Conservation (phyloP, 2,113 vertebrate species). For the Coptodon bakossiorum region DNA sequence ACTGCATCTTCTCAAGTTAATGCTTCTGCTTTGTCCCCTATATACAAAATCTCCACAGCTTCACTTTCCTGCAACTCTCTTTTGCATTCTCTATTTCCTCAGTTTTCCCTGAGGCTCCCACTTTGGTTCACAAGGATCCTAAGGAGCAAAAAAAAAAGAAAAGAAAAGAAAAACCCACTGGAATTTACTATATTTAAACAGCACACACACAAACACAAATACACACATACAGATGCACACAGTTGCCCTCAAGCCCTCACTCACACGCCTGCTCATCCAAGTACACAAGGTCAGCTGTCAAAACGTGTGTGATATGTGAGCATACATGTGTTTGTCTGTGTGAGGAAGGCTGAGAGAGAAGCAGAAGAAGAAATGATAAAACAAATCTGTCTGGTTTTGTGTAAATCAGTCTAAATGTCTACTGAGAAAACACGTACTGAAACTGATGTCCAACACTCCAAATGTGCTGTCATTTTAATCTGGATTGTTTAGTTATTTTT, state of each 20-base stretch:
- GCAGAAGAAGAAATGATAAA: background rate
- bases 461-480: background rate
- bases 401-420: background rate
- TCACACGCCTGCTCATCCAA: constrained; percentile 4
- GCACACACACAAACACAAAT: background rate
- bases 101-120: constrained; percentile 15
- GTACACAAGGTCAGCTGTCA: constrained; percentile 20
- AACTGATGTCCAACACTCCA: no score
- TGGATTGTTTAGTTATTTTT: background rate
- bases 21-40: background rate
- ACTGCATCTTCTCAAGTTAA: background rate
- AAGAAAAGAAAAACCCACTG: constrained; percentile 40
- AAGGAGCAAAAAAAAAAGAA: constrained; percentile 49
- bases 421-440: background rate
- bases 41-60: background rate
- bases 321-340: background rate
- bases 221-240: background rate
- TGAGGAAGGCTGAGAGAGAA: background rate
- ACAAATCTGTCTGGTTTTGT: background rate
- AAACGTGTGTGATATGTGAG: background rate
- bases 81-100: background rate
- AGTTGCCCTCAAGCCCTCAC: constrained; percentile 10
- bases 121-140: constrained; percentile 58
- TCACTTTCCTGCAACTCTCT: background rate
- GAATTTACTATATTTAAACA: constrained; percentile 67